Percentiles rank a stretch among this genome's conserved stretches.
phyloP scores from a whole-genome alignment of 2,113 vertebrate genomes.

The Microtus ochrogaster region DNA sequence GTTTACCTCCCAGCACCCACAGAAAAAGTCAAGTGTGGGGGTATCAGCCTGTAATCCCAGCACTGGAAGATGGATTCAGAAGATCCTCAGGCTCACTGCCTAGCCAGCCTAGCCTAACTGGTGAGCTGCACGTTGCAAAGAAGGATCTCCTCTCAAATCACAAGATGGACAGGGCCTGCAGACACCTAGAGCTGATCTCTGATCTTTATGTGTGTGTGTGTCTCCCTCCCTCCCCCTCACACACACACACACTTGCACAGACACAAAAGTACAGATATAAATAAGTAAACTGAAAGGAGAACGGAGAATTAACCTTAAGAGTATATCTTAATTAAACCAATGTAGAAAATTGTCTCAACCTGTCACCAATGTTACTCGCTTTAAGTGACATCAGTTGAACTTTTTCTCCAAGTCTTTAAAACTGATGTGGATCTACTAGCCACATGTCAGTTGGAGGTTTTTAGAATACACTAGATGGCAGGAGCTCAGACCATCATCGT shows the following conservation, averaged over 20 bases:
- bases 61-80: neutral
- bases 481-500: neutral
- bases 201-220: no score
- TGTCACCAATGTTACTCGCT: neutral
- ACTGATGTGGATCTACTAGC: neutral
- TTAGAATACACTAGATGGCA: neutral
- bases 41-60: neutral
- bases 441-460: neutral
- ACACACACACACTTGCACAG: neutral
- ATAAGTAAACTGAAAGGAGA: neutral
- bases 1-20: neutral
- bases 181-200: neutral
- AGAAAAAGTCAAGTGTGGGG: neutral
- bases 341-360: neutral
- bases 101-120: neutral
- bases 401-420: neutral
- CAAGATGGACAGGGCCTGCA: neutral
- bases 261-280: neutral
- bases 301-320: neutral
- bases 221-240: no score
- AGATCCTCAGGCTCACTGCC: neutral
- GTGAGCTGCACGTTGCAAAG: neutral
- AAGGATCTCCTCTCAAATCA: neutral
- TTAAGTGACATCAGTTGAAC: neutral
- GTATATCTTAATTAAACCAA: constrained; percentile 27